Evolutionary conservation across 2,797 vertebrate species (phyloP), one percentile per base, ranked within the genome.

Genomic region (Nyctalus aviator): DNA sequence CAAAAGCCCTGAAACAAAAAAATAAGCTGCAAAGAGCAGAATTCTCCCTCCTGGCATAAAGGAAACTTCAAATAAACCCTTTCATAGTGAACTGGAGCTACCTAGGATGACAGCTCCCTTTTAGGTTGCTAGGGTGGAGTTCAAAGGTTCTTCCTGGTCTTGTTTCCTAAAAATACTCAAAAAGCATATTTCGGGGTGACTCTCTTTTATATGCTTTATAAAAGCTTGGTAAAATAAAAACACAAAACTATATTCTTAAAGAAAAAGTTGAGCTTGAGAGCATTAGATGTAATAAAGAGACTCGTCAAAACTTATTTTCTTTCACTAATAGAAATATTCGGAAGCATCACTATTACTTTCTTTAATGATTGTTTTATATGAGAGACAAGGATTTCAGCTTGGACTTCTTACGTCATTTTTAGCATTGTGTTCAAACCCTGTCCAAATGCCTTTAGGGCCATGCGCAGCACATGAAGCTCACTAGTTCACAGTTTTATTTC

Each of bases 1-100:
- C 14, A 97, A 87, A 97, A 96, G 73, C 18, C 66, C 1, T 25
- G 0, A 77, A 94, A 97, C 57, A 62, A 97, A 88, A 88, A 37
- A 57, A 64, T 57, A 97, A 88, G 13, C 57, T 59, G 89, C 55
- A 2, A 11, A 96, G 87, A 84, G 30, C 20, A 27, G 37, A 93
- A 1, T 23, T 20, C 48, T 92, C 30, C 9, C 0, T 91, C 66
- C 62, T 44, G 77, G 6, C 50, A 55, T 62, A 64, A 50, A 95
- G 23, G 20, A 32, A 50, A 88, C 83, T 88, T 87, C 50, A 25
- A 69, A 7, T 14, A 9, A 86, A 48, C 37, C 11, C 10, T 18
- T 50, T 76, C 17, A 53, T 53, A 76, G 3, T 75, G 21, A 50
- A 76, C 46, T 32, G 6, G 2, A 50, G n/a, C 35, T 77, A 77